Evolutionary conservation across 2,888 invertebrate genomes (phyloP).

Genomic region (Orthonychiurus folsomi): DNA sequence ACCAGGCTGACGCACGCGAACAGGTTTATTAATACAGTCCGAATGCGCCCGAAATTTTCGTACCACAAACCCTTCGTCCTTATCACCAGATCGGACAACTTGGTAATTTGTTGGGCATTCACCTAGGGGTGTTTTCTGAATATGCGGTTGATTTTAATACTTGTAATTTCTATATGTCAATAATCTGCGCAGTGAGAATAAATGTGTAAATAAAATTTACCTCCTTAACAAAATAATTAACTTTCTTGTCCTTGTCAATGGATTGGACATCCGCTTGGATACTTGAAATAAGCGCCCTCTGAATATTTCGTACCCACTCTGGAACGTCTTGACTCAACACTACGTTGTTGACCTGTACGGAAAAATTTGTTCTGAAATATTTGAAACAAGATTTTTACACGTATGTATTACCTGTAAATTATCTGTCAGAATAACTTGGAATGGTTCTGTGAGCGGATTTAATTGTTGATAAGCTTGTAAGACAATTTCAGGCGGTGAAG

Average conservation of each 20-base stretch:
- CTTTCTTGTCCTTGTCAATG: slow-evolving; percentile 28
- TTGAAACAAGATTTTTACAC: no score
- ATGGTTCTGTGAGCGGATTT: slow-evolving; percentile 34
- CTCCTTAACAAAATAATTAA: slow-evolving; percentile 23
- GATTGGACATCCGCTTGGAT: slow-evolving; percentile 28
- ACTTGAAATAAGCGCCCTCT: slow-evolving; percentile 35
- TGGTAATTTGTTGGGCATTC: slow-evolving; percentile 37
- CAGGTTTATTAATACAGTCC: slow-evolving; percentile 27
- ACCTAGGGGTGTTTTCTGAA: slow-evolving; percentile 36
- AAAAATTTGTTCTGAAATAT: no score
- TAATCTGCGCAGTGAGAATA: not conserved
- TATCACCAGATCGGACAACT: slow-evolving; percentile 25
- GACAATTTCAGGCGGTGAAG: slow-evolving; percentile 14
- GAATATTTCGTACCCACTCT: slow-evolving; percentile 38
- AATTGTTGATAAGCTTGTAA: slow-evolving; percentile 31
- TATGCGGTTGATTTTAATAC: slow-evolving; percentile 4
- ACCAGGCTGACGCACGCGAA: slow-evolving; percentile 30
- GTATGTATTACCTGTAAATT: slow-evolving; percentile 1
- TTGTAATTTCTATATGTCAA: not conserved
- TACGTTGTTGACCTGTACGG: slow-evolving; percentile 27
- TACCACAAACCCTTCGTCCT: slow-evolving; percentile 30
- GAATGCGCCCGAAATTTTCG: slow-evolving; percentile 35
- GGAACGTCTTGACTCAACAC: slow-evolving; percentile 31
- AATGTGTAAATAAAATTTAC: slow-evolving; percentile 16
- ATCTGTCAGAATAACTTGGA: slow-evolving; percentile 29